phyloP scores from a whole-genome alignment of 2,797 vertebrate genomes.

The Sebastes trivittatus region DNA sequence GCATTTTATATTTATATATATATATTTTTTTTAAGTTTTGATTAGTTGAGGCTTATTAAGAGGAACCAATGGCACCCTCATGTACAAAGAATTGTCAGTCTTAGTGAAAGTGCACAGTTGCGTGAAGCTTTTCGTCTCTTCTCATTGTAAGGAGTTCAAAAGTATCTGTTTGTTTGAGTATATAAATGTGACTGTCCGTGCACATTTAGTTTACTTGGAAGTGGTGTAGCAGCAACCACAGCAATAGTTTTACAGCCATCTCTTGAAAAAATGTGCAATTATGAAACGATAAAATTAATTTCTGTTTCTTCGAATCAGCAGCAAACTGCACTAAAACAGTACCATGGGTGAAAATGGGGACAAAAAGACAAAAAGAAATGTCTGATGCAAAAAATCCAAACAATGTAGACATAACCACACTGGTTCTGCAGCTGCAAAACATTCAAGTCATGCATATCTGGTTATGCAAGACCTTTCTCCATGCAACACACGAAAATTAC shows the following conservation, averaged over 20 bases:
- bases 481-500: background rate
- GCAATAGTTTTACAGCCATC: background rate
- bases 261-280: background rate
- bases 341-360: background rate
- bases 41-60: background rate
- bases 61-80: background rate
- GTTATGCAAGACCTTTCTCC: background rate
- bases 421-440: background rate
- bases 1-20: background rate
- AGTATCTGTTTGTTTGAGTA: background rate
- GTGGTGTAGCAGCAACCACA: background rate
- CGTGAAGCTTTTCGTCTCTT: background rate
- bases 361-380: background rate
- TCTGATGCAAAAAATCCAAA: background rate
- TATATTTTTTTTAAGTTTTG: background rate
- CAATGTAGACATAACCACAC: background rate
- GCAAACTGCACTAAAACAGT: background rate
- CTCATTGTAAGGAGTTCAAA: background rate
- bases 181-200: background rate
- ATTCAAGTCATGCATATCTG: background rate
- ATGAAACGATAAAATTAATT: background rate
- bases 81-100: background rate
- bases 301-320: background rate
- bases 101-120: background rate
- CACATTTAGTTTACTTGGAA: background rate